Base-by-base conservation (phyloP, 2,888 invertebrate species). In the Drosophila longiperda region DNA sequence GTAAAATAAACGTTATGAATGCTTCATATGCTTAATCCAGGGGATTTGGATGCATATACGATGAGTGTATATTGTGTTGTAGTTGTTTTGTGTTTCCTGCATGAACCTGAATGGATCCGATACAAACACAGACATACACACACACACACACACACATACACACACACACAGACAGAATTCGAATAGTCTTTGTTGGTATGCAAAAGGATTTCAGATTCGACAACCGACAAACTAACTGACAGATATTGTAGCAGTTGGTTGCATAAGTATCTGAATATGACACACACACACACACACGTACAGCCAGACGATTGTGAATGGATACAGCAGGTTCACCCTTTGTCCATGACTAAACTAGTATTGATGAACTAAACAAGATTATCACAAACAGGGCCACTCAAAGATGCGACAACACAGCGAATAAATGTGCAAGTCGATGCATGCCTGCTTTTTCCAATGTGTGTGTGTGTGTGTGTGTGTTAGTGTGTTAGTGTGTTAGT, bases 1-100 rank as follows among this genome's bases (percentile, higher is more conserved):
- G 81, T 67, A 89, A 80, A 90, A 87, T 87, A 89, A 89, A 90
- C 88, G 81, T 85, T 85, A 83, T 87, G 92, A 92, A 92, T 92
- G 91, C 90, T 86, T 89, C 92, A 92, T 92, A 92, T 92, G 92
- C 91, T 90, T 92, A 92, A 92, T 92, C 92, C 91, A 89, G 82
- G 89, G 91, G 92, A 92, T 92, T 92, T 92, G 90, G 91, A 91
- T 92, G 90, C 92, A 90, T 83, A 89, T 89, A 79, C 84, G 91
- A 91, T 78, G 78, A 78, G 68, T 69, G 75, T 73, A 29, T 45
- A 57, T 55, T 49, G 54, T 17, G 23, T 38, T 54, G 49, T 60
- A 50, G 54, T 38, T 73, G 55, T 60, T 32, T 38, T 57, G 61
- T 42, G 59, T 61, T 61, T 74, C n/a, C n/a, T 66, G 62, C 66